Evolutionary conservation across 2,113 vertebrate genomes (phyloP), one percentile per base, ranked within the genome.

Genomic region (Pavo muticus): DNA sequence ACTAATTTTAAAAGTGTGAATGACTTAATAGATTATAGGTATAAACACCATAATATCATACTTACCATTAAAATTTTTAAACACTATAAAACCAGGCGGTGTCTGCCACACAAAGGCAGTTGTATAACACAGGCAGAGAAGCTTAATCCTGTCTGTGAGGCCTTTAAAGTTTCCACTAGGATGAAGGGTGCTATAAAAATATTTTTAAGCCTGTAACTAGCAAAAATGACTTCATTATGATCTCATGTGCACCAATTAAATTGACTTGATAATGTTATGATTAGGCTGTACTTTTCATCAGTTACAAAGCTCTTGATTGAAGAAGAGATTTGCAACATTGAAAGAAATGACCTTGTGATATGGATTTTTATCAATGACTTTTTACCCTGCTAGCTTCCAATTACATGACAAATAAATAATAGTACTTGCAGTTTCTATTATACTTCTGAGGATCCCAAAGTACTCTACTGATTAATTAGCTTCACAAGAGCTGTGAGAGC

Each of bases 241-340:
- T 94, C 94, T 96, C 94, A 90, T 95, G 92, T 94, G 86, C 90
- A 93, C 94, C 95, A 95, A 95, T 95, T 96, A 96, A 95, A 96
- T 95, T 97, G 92, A 91, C 95, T 96, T 97, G 96, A 95, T 97
- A 97, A 93, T 94, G 93, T 97, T 96, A 88, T 96, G 96, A 97
- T 97, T 97, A 97, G 93, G 65, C 83, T 88, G 83, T 84, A 95
- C 88, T 96, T 97, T 97, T 97, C 95, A 97, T 97, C 96, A 96
- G 94, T 96, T 96, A 94, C 94, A 96, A 94, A 94, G 93, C 94
- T 95, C 95, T 97, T 97, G 96, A 95, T 95, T 95, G 95, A 95
- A 94, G 93, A 95, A 95, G 91, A 95, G 94, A 95, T 95, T 96
- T 95, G 94, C 95, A 94, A 95, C 88, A 82, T 5, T 94, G 93